phyloP scores from a whole-genome alignment of 37 sponge, comb jelly and placozoan genomes.

The Corticium candelabrum region DNA sequence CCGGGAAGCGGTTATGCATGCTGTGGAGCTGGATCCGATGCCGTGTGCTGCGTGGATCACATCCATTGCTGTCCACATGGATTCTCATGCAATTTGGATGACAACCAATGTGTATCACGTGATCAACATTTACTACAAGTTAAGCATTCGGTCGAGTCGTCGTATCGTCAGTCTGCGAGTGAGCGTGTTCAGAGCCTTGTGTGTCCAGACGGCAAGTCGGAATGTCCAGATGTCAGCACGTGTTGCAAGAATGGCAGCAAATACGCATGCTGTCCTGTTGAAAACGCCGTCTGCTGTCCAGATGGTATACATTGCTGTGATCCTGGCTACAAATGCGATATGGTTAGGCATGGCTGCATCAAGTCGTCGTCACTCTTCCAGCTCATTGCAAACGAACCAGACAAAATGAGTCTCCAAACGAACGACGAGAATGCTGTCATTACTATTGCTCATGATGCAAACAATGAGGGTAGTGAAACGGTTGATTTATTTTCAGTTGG shows the following conservation, averaged over 20 bases:
- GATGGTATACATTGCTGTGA: conserved; percentile 64
- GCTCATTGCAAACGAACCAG: no score
- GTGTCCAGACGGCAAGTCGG: conserved; percentile 32
- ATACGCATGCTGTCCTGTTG: conserved; percentile 65
- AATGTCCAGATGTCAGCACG: conserved; percentile 42
- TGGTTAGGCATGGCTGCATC: conserved; percentile 33
- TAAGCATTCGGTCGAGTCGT: neutral
- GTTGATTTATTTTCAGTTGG: no score
- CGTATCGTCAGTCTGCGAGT: conserved; percentile 2
- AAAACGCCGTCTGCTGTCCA: conserved; percentile 65
- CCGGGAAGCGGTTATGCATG: conserved; percentile 31
- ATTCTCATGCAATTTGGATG: conserved; percentile 19
- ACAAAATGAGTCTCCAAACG: conserved; percentile 2
- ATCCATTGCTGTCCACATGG: conserved; percentile 47
- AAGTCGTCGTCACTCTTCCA: no score
- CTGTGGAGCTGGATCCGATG: conserved; percentile 52
- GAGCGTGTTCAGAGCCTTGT: conserved; percentile 8
- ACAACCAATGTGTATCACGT: conserved; percentile 42
- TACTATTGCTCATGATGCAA: no score
- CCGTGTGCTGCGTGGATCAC: conserved; percentile 52
- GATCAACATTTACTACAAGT: no score
- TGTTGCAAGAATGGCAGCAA: conserved; percentile 25
- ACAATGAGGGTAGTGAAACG: conserved; percentile 5
- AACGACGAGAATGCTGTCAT: conserved; percentile 13
- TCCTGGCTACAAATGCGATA: conserved; percentile 32